Base-by-base conservation (phyloP, 1,140 invertebrate species). In the Magallana ariakensis region DNA sequence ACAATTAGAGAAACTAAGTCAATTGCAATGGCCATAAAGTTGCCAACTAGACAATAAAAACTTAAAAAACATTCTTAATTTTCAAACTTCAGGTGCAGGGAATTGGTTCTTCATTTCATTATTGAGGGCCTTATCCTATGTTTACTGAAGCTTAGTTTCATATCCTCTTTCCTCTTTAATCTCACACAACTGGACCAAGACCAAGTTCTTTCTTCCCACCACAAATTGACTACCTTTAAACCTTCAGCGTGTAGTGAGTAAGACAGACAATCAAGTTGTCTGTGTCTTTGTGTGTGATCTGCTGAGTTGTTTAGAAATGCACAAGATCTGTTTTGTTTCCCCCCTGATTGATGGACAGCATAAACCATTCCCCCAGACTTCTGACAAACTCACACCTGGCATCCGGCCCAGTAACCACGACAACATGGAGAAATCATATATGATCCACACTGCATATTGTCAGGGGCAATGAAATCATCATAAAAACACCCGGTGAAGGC, bases 371-470 rank as follows among this genome's bases (percentile, higher is more conserved):
- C 19, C 19, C 66, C 66, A 70, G 66, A 70, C 66, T 70, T 26
- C 66, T 70, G 33, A 70, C 66, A 70, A 70, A 70, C 66, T 70
- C 66, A 70, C 66, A 70, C 66, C 66, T 70, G 66, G 66, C 66
- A 70, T 26, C 66, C 33, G 66, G 66, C 66, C 66, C 66, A 70
- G 66, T 70, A 26, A 70, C 66, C 66, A 70, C n/a, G 66, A 70
- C 66, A 70, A 70, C 66, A 70, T 70, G 66, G 66, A 70, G 33
- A 26, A 46, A 70, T 70, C 66, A 70, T 26, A 26, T 70, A 46
- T 46, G 66, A 70, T 70, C 66, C 6, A 33, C 66, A 70, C 33
- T 19, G 66, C 19, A 70, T 19, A 19, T 70, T 70, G 66, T 70
- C 66, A 70, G 66, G 22, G 66, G 66, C 11, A 26, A 19, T 22